These are phyloP conservation scores for Mastomys natalensis DNA, from an alignment of 2,113 vertebrate genomes.

Conservation along the genomic window DNA sequence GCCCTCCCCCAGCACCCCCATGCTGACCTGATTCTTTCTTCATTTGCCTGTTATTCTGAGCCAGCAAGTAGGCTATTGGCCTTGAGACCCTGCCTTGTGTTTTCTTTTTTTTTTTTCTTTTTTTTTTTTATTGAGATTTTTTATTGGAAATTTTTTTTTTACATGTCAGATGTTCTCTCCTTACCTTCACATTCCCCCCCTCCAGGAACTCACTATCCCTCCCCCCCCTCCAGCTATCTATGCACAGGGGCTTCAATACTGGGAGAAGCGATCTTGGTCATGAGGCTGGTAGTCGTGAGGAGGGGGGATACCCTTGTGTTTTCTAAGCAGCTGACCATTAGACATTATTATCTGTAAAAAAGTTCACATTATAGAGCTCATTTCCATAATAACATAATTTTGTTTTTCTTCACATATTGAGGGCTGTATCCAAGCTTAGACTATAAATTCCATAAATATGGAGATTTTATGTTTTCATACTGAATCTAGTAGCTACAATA, in stretches of 20 bases:
- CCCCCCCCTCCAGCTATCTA: too few relatives aligned
- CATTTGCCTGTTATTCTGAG: neutral
- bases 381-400: neutral
- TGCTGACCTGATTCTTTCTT: neutral
- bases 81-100: neutral
- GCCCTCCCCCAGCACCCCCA: too few relatives aligned
- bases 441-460: neutral
- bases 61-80: neutral
- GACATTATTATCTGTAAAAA: neutral
- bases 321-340: neutral
- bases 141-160: too few relatives aligned
- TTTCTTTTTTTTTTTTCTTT: too few relatives aligned
- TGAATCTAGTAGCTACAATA: neutral
- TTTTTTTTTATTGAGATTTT: too few relatives aligned
- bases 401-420: neutral
- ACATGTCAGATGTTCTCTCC: too few relatives aligned
- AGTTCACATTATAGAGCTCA: neutral
- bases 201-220: too few relatives aligned
- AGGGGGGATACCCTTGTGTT: too few relatives aligned
- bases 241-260: too few relatives aligned
- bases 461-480: neutral
- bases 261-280: too few relatives aligned
- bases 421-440: neutral
- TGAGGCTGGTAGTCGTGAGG: too few relatives aligned
- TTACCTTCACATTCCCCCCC: too few relatives aligned